Evolutionary conservation across 2,113 vertebrate genomes (phyloP).

Genomic region (Choloepus hoffmanni): DNA sequence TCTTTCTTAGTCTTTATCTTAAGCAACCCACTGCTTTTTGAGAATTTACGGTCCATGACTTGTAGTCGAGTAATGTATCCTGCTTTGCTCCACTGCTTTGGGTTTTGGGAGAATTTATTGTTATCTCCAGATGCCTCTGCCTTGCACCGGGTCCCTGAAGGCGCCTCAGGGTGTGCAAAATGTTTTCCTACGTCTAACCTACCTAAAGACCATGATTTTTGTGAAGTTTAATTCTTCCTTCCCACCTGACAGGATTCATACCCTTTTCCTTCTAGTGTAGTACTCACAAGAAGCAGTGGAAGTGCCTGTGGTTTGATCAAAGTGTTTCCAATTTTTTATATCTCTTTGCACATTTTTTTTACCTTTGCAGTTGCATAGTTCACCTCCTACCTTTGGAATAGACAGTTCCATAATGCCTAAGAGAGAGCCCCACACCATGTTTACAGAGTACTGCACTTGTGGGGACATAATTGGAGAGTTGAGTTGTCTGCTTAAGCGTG

Average conservation of each 20-base stretch:
- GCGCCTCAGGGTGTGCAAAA: too few species aligned
- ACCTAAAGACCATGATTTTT: neutral
- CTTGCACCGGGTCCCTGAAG: too few species aligned
- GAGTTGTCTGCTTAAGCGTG: slow-evolving; percentile 74
- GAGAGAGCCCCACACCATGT: neutral
- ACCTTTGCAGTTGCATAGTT: slow-evolving; percentile 66
- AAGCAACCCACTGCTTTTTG: too few species aligned
- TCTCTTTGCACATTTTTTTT: neutral
- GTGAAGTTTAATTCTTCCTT: neutral
- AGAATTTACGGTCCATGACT: too few species aligned
- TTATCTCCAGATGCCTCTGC: too few species aligned
- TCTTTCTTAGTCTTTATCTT: too few species aligned
- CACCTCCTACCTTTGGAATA: slow-evolving; percentile 72
- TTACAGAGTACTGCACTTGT: slow-evolving; percentile 70
- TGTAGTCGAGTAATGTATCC: too few species aligned
- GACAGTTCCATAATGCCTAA: accelerated
- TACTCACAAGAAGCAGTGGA: neutral
- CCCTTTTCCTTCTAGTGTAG: neutral
- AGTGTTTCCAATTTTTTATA: neutral
- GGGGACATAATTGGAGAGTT: slow-evolving; percentile 77
- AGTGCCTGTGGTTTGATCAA: neutral
- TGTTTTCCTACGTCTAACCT: too few species aligned
- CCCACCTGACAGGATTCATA: neutral
- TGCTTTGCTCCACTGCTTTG: too few species aligned
- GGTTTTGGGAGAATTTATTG: too few species aligned